phyloP scores from a whole-genome alignment of 2,888 invertebrate species.

The Drosophila stalkeri region DNA sequence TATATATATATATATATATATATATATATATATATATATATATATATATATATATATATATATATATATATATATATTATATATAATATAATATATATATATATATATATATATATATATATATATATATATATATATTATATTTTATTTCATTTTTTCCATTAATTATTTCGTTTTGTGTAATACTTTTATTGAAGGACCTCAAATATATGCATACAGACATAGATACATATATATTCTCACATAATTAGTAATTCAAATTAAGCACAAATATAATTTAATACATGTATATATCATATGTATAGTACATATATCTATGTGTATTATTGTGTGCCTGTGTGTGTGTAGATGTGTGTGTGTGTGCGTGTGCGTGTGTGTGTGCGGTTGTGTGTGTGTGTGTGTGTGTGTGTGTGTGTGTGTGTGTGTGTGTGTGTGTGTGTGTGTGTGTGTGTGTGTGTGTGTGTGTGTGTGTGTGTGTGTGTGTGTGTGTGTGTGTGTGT shows the following conservation, averaged over 20 bases:
- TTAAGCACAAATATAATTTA: conserved; percentile 73
- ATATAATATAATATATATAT: conserved; percentile 30
- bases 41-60: conserved; percentile 50
- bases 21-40: conserved; percentile 55
- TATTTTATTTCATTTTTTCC: conserved; percentile 5
- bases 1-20: conserved; percentile 8
- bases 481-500: conserved; percentile 26
- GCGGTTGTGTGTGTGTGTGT: conserved; percentile 19
- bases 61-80: conserved; percentile 40
- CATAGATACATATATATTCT: conserved; percentile 27
- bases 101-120: conserved; percentile 45
- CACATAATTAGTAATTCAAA: conserved; percentile 56
- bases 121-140: conserved; percentile 43
- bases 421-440: conserved; percentile 23
- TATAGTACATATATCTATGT: conserved; percentile 7
- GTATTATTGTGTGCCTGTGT: conserved; percentile 10
- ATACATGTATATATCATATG: conserved; percentile 27
- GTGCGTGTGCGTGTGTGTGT: conserved; percentile 20
- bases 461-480: conserved; percentile 20
- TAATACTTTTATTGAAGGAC: conserved; percentile 82
- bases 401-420: conserved; percentile 22
- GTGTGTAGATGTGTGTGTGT: conserved; percentile 26
- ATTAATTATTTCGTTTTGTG: conserved; percentile 31
- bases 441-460: conserved; percentile 24
- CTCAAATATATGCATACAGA: conserved; percentile 60